Percentiles rank a stretch among this genome's conserved stretches.
Conservation (phyloP, 2,888 invertebrate species). For the Aporophyla lueneburgensis region DNA sequence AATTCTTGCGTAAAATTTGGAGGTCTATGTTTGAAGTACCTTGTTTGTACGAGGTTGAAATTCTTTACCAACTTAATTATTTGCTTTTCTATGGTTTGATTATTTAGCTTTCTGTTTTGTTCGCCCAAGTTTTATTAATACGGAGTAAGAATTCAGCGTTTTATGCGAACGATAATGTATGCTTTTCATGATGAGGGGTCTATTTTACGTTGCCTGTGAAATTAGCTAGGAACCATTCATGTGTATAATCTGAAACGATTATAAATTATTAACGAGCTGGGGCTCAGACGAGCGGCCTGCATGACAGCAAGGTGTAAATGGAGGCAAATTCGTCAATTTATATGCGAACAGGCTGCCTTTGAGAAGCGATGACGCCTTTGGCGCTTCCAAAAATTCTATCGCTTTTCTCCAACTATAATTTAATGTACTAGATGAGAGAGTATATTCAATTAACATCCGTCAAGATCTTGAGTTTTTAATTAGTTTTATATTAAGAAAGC, state of each 20-base stretch:
- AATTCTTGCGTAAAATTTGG: slow-evolving; percentile 53
- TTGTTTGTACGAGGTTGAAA: slow-evolving; percentile 42
- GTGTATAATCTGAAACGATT: slow-evolving; percentile 83
- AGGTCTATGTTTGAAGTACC: slow-evolving; percentile 42
- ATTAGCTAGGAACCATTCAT: slow-evolving; percentile 73
- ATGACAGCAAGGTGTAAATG: slow-evolving; percentile 87
- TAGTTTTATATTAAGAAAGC: slow-evolving; percentile 8
- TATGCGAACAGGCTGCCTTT: slow-evolving; percentile 88
- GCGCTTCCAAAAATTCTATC: slow-evolving; percentile 79
- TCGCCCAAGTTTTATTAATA: slow-evolving; percentile 31
- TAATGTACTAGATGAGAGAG: slow-evolving; percentile 41
- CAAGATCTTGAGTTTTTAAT: slow-evolving; percentile 3
- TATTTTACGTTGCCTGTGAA: slow-evolving; percentile 46
- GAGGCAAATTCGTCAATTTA: slow-evolving; percentile 90
- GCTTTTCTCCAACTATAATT: slow-evolving; percentile 65
- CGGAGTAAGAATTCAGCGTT: slow-evolving; percentile 16
- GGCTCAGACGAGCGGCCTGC: slow-evolving; percentile 75
- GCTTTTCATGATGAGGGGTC: slow-evolving; percentile 35
- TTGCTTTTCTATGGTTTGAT: slow-evolving; percentile 40
- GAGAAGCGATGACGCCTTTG: slow-evolving; percentile 83
- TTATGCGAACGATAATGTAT: slow-evolving; percentile 38
- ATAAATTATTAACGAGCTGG: slow-evolving; percentile 84
- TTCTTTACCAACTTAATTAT: slow-evolving; percentile 57
- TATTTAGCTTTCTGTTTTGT: slow-evolving; percentile 33
- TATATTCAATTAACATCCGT: slow-evolving; percentile 48